Base-by-base conservation (phyloP, 2,797 vertebrate species). In the Erethizon dorsatum region DNA sequence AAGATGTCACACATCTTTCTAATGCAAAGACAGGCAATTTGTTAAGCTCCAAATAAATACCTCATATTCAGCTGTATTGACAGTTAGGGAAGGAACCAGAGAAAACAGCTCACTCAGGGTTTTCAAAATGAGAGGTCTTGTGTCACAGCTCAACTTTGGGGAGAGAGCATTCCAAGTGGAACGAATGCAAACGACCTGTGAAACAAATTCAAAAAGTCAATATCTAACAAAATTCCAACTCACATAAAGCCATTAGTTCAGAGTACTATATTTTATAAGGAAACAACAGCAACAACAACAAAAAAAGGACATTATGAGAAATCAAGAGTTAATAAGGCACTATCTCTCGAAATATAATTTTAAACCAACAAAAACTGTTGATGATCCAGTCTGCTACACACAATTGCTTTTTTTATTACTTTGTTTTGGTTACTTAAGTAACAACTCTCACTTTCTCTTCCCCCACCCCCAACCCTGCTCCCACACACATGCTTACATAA, bases 101-200 rank as follows among this genome's bases (percentile, higher is more conserved):
- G 99, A 98, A 98, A 99, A 99, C 4, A 99, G 98, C 75, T 99
- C 99, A 75, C 99, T 99, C 11, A 99, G 95, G 0, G 98, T 98
- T 98, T 99, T 99, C 95, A 99, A 96, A 98, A 99, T 99, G 61
- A 99, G 98, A 0, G 99, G 99, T 93, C 99, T 99, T 2, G 97
- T 98, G 96, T 99, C 99, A 78, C 98, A 99, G 79, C 98, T 99
- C 96, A 99, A 98, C 95, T 99, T 99, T 6, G 99, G 99, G 13
- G 99, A 99, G 3, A 99, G 98, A 12, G 98, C 99, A 93, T 98
- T 99, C 99, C 99, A 99, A 0, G 99, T 99, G 5, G 99, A 99
- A 65, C 99, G 98, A 17, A 99, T 99, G 71, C 99, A 99, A 97
- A 99, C 99, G 2, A 99, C 99, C 99, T 99, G 96, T 1, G 94